A percentile compares a stretch with the other conserved stretches of the same genome.
phyloP scores from a whole-genome alignment of 2,888 invertebrate species.

The Spodoptera littoralis region DNA sequence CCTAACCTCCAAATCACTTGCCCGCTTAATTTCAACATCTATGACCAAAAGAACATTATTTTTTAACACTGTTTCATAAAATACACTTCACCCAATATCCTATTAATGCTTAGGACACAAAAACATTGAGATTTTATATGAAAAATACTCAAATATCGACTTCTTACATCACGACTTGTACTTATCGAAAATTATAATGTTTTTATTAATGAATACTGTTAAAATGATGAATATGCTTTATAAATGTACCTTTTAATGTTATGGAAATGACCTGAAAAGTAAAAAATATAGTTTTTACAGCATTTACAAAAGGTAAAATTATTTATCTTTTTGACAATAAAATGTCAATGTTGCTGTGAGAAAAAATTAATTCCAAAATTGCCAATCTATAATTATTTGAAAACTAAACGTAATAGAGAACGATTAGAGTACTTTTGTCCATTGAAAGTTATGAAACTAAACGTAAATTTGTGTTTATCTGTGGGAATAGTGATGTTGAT shows the following conservation, averaged over 20 bases:
- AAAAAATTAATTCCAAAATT: constrained; percentile 1
- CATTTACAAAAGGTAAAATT: constrained; percentile 68
- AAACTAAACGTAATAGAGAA: constrained; percentile 7
- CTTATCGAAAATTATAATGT: constrained; percentile 13
- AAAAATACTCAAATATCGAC: constrained; percentile 57
- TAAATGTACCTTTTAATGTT: constrained; percentile 50
- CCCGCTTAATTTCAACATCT: constrained; percentile 87
- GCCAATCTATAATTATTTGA: no score
- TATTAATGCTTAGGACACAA: not conserved
- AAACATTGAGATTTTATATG: constrained; percentile 28
- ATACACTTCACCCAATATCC: constrained; percentile 1
- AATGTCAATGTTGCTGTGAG: constrained; percentile 29
- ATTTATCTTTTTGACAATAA: constrained; percentile 66
- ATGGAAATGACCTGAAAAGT: constrained; percentile 37
- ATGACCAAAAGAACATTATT: constrained; percentile 56
- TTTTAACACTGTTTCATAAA: constrained; percentile 14
- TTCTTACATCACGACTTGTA: constrained; percentile 81
- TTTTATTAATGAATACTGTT: not conserved
- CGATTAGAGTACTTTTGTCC: not conserved
- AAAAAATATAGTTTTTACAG: constrained; percentile 54
- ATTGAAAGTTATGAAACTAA: constrained; percentile 9
- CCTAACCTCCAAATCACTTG: constrained; percentile 87
- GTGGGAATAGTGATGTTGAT: constrained; percentile 27
- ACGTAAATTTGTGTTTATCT: constrained; percentile 16
- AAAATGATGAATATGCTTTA: constrained; percentile 1